These are phyloP conservation scores for Atherinomorus stipes DNA, from an alignment of 2,113 vertebrate species.

Conservation along the genomic window DNA sequence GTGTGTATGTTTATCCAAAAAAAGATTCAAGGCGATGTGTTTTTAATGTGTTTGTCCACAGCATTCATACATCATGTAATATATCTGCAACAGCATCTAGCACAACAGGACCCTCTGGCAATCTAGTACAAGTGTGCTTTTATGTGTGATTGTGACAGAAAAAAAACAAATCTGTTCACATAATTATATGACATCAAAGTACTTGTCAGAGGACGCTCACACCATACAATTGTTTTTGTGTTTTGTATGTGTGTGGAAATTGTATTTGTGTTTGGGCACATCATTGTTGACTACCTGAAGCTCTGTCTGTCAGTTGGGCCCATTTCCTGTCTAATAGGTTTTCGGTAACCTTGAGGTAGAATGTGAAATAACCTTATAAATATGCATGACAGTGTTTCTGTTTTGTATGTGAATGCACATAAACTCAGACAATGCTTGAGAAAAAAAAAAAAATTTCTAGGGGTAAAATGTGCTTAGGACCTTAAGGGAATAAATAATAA, in stretches of 20 bases:
- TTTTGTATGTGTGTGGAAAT: background rate
- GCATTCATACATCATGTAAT: conserved; percentile 11
- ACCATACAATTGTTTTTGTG: background rate
- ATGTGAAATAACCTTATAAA: conserved; percentile 26
- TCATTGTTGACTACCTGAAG: background rate
- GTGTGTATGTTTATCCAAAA: too few species aligned
- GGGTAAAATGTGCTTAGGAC: background rate
- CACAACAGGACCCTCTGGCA: conserved; percentile 11
- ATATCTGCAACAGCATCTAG: background rate
- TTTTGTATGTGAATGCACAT: background rate
- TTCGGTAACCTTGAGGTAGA: conserved; percentile 31
- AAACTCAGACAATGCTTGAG: background rate
- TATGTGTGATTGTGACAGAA: background rate
- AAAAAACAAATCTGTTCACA: conserved; percentile 23
- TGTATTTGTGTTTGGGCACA: conserved; percentile 3
- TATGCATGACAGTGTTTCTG: conserved; percentile 11
- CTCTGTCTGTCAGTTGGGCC: conserved; percentile 3
- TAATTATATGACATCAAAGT: conserved; percentile 16
- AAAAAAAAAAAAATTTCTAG: background rate
- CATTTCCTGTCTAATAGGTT: conserved; percentile 19
- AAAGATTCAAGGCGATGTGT: too few species aligned
- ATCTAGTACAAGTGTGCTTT: conserved; percentile 4
- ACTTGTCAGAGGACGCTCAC: conserved; percentile 2
- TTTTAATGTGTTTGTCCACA: background rate
- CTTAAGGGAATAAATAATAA: background rate